Conservation (phyloP, 2,113 vertebrate genomes). For the Onychorhynchus coronatus region DNA sequence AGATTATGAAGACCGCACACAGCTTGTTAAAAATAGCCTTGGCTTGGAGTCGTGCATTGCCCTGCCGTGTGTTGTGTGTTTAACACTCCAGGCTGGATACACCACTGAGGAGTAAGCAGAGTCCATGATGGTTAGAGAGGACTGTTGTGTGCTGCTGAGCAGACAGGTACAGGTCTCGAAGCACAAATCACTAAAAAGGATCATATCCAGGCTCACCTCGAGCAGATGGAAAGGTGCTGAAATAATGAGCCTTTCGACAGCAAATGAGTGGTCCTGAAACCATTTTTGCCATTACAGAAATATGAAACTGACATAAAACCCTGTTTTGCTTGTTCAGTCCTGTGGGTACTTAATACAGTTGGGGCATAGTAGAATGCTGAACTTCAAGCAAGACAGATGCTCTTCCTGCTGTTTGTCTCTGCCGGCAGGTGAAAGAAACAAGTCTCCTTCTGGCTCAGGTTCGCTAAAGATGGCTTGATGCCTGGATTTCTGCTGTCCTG, state of each 20-base stretch:
- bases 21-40: background rate
- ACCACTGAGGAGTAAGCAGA: background rate
- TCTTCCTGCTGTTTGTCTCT: background rate
- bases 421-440: background rate
- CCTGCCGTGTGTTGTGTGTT: background rate
- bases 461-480: background rate
- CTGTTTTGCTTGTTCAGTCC: background rate
- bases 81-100: background rate
- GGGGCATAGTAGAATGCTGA: background rate
- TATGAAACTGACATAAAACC: background rate
- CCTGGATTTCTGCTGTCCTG: slow-evolving; percentile 15
- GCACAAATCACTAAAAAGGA: background rate
- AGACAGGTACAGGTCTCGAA: background rate
- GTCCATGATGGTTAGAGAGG: background rate
- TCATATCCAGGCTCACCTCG: background rate
- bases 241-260: background rate
- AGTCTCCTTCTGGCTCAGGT: background rate
- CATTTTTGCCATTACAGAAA: background rate
- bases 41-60: background rate
- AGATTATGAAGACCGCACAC: background rate
- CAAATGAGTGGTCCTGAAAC: background rate
- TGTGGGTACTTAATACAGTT: background rate
- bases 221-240: background rate
- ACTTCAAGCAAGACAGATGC: background rate
- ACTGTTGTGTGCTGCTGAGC: background rate